Conservation (phyloP, 2,888 invertebrate species). For the Drosophila conformis region DNA sequence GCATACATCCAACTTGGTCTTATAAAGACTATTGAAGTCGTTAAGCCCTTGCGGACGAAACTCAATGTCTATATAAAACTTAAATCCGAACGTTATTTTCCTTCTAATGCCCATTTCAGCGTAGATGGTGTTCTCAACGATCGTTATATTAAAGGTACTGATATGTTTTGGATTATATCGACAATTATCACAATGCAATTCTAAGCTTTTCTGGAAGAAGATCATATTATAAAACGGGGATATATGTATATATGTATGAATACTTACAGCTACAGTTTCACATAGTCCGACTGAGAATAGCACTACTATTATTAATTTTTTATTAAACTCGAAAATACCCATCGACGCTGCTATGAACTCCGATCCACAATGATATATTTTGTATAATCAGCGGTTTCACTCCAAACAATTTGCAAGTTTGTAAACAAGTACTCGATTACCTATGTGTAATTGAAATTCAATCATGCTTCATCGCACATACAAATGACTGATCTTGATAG, state of each 20-base stretch:
- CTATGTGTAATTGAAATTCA: background rate
- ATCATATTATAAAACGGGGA: background rate
- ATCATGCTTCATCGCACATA: background rate
- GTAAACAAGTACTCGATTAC: background rate
- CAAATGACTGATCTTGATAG: background rate
- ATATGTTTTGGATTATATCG: background rate
- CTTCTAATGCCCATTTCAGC: background rate
- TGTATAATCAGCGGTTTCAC: background rate
- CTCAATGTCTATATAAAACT: slow-evolving; percentile 1
- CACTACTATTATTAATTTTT: background rate
- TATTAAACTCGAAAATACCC: background rate
- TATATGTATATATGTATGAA: no score
- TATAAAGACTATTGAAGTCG: background rate
- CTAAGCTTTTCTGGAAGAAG: background rate
- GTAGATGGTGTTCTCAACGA: no score
- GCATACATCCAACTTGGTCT: background rate
- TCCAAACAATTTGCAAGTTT: background rate
- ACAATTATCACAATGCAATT: background rate
- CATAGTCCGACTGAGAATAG: background rate
- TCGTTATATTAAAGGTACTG: background rate
- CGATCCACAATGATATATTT: background rate
- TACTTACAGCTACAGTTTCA: background rate
- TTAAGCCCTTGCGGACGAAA: background rate
- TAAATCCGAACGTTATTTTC: background rate
- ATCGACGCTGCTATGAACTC: background rate